Percentiles rank a stretch among this genome's conserved stretches.
Conservation (phyloP, 2,797 vertebrate genomes). For the Enoplosus armatus region DNA sequence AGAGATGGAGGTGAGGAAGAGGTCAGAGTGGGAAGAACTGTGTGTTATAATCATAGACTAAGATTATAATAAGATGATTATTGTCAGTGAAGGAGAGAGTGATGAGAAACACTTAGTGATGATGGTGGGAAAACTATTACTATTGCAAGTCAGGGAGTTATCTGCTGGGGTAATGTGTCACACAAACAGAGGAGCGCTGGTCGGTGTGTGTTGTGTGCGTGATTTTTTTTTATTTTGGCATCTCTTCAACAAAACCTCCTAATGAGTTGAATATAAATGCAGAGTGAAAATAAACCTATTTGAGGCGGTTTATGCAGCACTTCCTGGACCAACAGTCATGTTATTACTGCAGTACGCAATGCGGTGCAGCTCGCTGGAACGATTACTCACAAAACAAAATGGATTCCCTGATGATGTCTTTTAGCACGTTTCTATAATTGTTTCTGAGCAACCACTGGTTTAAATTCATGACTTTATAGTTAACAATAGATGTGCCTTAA, state of each 20-base stretch:
- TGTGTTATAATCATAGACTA: constrained; percentile 4
- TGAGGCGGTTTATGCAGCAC: constrained; percentile 16
- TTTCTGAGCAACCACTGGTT: neutral
- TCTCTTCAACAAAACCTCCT: constrained; percentile 11
- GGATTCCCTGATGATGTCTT: constrained; percentile 27
- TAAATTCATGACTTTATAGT: too few species aligned
- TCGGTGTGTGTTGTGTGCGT: constrained; percentile 19
- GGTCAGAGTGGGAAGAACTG: neutral
- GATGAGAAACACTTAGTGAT: constrained; percentile 21
- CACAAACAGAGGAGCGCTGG: constrained; percentile 9
- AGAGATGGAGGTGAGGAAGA: constrained; percentile 24
- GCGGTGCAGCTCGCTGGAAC: neutral
- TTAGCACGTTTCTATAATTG: neutral
- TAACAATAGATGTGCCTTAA: too few species aligned
- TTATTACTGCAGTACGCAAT: constrained; percentile 18
- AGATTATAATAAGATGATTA: neutral
- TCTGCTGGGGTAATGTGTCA: constrained; percentile 11
- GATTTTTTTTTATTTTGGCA: constrained; percentile 8
- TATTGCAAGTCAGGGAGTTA: neutral
- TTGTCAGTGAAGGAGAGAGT: neutral
- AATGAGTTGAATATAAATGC: constrained; percentile 16
- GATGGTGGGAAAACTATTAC: neutral
- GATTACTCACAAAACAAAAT: constrained; percentile 30
- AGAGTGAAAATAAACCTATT: constrained; percentile 6
- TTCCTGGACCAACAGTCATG: constrained; percentile 21